Evolutionary conservation across 2,797 vertebrate species (phyloP).

Genomic region (Brotula barbata): DNA sequence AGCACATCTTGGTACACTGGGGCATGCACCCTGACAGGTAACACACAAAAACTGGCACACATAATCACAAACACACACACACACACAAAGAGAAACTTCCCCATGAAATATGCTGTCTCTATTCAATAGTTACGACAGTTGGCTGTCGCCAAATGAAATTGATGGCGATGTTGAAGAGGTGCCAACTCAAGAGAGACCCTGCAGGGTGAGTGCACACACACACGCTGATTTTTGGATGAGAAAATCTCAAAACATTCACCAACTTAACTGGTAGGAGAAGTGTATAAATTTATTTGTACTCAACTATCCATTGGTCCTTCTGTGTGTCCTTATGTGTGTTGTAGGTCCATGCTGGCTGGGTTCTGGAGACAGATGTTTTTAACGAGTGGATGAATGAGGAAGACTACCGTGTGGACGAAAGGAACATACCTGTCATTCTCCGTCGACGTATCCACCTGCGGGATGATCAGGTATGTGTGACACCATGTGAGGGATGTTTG

Average conservation of each 20-base stretch:
- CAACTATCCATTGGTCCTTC: not conserved
- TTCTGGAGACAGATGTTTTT: slow-evolving; percentile 90
- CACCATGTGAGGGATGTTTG: not conserved
- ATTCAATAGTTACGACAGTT: slow-evolving; percentile 88
- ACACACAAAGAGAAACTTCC: not conserved
- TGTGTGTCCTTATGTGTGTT: slow-evolving; percentile 8
- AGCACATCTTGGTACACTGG: slow-evolving; percentile 94
- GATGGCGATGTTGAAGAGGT: slow-evolving; percentile 90
- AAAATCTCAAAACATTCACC: too few relatives aligned
- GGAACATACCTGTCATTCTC: slow-evolving; percentile 78
- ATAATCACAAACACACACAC: slow-evolving; percentile 12
- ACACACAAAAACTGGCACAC: slow-evolving; percentile 16
- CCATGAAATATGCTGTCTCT: slow-evolving; percentile 7
- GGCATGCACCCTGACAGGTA: slow-evolving; percentile 96
- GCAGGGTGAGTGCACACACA: slow-evolving; percentile 81
- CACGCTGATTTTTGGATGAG: too few relatives aligned
- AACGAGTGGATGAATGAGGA: slow-evolving; percentile 99
- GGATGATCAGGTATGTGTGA: slow-evolving; percentile 72
- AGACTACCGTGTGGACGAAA: slow-evolving; percentile 94
- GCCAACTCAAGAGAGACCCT: slow-evolving; percentile 85
- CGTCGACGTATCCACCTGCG: slow-evolving; percentile 70
- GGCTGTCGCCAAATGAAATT: slow-evolving; percentile 87
- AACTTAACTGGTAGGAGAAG: too few relatives aligned
- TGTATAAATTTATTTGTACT: too few relatives aligned
- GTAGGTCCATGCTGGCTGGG: slow-evolving; percentile 92